phyloP scores from a whole-genome alignment of 2,888 invertebrate species.

The Tachina grossa region DNA sequence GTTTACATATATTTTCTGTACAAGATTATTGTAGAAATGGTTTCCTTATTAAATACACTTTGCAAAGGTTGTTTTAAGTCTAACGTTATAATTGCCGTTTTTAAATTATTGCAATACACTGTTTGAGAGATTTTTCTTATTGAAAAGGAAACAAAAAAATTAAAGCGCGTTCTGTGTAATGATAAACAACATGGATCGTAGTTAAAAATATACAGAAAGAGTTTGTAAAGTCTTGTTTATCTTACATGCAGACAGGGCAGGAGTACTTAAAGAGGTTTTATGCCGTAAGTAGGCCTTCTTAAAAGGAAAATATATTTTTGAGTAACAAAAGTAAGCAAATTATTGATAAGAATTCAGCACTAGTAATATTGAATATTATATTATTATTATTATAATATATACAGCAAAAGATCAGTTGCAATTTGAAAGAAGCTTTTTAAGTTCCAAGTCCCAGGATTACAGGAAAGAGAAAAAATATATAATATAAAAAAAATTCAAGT shows the following conservation, averaged over 20 bases:
- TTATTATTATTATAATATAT: too few relatives aligned
- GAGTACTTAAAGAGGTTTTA: too few relatives aligned
- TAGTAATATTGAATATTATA: too few relatives aligned
- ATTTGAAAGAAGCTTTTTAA: too few relatives aligned
- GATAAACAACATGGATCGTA: slow-evolving; percentile 54
- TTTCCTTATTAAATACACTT: background rate
- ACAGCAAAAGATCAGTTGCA: too few relatives aligned
- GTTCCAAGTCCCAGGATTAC: too few relatives aligned
- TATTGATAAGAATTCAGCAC: too few relatives aligned
- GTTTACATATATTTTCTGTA: too few relatives aligned
- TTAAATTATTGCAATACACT: slow-evolving; percentile 15
- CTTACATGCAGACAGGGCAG: background rate
- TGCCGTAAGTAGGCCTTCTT: background rate
- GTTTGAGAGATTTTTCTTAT: background rate
- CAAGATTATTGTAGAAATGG: background rate
- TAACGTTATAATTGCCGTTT: background rate
- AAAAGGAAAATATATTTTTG: too few relatives aligned
- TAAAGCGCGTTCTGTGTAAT: slow-evolving; percentile 48
- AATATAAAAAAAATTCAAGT: too few relatives aligned
- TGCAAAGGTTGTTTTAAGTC: background rate
- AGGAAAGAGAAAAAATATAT: too few relatives aligned
- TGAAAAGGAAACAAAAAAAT: background rate
- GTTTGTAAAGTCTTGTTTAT: background rate
- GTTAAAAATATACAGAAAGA: slow-evolving; percentile 1
- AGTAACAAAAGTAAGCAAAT: too few relatives aligned